A percentile compares a stretch with the other conserved stretches of the same genome.
phyloP scores from a whole-genome alignment of 64 coral and sea anemone genomes.

The Stichodactyla mertensii region DNA sequence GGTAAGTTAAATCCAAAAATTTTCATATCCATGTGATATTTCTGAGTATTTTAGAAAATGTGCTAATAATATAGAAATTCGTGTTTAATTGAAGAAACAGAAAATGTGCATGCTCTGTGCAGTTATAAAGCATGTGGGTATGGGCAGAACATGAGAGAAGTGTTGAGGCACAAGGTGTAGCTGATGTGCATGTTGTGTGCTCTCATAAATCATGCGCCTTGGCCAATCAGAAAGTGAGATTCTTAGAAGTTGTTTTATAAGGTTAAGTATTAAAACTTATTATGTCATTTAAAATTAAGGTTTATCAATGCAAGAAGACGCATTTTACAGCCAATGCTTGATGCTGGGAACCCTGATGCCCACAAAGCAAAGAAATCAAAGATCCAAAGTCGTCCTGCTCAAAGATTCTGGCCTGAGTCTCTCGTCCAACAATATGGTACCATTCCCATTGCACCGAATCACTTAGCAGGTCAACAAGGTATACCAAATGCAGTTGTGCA shows the following conservation, averaged over 20 bases:
- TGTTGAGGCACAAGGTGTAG: no score
- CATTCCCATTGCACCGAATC: conserved; percentile 76
- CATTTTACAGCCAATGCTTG: conserved; percentile 89
- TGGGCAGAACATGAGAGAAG: no score
- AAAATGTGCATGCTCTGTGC: no score
- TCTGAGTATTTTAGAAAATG: no score
- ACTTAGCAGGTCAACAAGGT: conserved; percentile 47
- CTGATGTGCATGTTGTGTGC: no score
- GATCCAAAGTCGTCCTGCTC: conserved; percentile 84
- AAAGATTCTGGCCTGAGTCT: conserved; percentile 88
- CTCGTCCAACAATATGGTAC: conserved; percentile 68
- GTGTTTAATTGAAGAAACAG: no score
- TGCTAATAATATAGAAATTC: no score
- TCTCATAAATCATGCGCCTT: no score
- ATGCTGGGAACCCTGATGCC: conserved; percentile 87
- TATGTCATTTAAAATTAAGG: conserved; percentile 32
- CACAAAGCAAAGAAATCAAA: conserved; percentile 89
- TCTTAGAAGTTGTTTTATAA: not conserved
- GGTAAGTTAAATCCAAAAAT: conserved; percentile 44
- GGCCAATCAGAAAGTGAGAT: not conserved
- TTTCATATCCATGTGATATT: no score
- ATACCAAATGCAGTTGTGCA: conserved; percentile 47
- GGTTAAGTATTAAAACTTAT: not conserved
- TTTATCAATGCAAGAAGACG: conserved; percentile 91
- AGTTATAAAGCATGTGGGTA: no score